Evolutionary conservation across 2,888 invertebrate genomes (phyloP).

Genomic region (Priocnemis perturbator): DNA sequence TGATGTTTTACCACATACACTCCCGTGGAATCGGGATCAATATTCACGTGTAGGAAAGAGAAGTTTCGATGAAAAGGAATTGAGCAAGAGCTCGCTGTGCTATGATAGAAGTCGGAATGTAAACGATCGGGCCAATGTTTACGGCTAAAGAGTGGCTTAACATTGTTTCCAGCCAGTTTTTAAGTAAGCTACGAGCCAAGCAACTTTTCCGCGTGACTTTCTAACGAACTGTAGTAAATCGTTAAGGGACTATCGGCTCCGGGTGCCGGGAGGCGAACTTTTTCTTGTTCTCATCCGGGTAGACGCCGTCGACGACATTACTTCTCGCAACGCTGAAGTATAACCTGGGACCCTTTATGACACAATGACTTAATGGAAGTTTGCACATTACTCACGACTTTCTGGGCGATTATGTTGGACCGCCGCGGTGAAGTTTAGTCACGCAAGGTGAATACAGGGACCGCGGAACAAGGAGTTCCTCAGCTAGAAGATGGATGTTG

Average conservation of each 20-base stretch:
- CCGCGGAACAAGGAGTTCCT: constrained; percentile 41
- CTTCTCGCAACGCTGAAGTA: constrained; percentile 19
- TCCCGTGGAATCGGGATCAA: too few species aligned
- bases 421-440: constrained; percentile 52
- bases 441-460: constrained; percentile 55
- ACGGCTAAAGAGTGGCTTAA: constrained; percentile 2
- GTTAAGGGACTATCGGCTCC: constrained; percentile 17
- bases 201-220: not conserved
- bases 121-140: too few species aligned
- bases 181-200: not conserved
- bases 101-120: too few species aligned
- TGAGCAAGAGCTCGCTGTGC: too few species aligned
- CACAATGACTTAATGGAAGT: constrained; percentile 60
- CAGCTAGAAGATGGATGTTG: constrained; percentile 53
- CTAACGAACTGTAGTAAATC: constrained; percentile 24
- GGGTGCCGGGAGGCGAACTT: constrained; percentile 26
- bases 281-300: constrained; percentile 18
- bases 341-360: constrained; percentile 43
- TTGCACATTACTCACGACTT: constrained; percentile 55
- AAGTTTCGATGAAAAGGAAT: too few species aligned
- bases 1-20: too few species aligned
- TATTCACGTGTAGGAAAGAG: too few species aligned
- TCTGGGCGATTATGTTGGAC: constrained; percentile 52
- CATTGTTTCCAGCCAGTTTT: not conserved
- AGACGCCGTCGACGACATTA: constrained; percentile 34